Conservation (phyloP, 2,888 invertebrate species). For the Ochropacha duplaris region DNA sequence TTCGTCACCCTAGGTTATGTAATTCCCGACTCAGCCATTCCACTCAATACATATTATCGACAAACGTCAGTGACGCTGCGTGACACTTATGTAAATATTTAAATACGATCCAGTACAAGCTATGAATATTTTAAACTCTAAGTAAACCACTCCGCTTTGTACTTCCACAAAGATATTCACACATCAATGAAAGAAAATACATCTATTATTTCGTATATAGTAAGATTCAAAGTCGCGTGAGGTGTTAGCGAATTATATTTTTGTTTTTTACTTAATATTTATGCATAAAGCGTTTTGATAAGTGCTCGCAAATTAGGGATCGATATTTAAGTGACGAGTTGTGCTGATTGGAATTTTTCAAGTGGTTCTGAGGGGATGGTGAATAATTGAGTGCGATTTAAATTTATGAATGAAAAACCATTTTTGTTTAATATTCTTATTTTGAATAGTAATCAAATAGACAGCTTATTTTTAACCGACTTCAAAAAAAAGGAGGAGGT, state of each 20-base stretch:
- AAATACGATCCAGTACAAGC: conserved; percentile 84
- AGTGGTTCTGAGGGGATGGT: conserved; percentile 71
- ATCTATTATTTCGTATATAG: conserved; percentile 45
- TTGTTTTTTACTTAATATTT: conserved; percentile 65
- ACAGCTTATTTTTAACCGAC: too few relatives aligned
- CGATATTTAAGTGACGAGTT: conserved; percentile 80
- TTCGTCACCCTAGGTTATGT: conserved; percentile 24
- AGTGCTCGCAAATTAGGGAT: conserved; percentile 79
- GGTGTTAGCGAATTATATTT: conserved; percentile 34
- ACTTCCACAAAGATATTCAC: conserved; percentile 59
- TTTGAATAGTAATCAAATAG: not conserved
- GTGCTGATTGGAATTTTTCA: conserved; percentile 83
- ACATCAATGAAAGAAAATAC: conserved; percentile 59
- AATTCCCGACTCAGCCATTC: conserved; percentile 58
- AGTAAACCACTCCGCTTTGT: conserved; percentile 78
- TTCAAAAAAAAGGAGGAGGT: too few relatives aligned
- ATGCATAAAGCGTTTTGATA: conserved; percentile 79
- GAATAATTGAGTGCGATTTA: conserved; percentile 79
- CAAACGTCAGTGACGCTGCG: conserved; percentile 78
- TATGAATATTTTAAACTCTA: conserved; percentile 84
- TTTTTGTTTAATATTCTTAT: conserved; percentile 33
- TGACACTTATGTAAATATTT: conserved; percentile 84
- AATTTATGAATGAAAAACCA: conserved; percentile 53
- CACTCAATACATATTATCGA: conserved; percentile 79
- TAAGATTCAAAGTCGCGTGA: conserved; percentile 58